phyloP scores from a whole-genome alignment of 2,113 vertebrate species.

The Eulemur rufifrons region DNA sequence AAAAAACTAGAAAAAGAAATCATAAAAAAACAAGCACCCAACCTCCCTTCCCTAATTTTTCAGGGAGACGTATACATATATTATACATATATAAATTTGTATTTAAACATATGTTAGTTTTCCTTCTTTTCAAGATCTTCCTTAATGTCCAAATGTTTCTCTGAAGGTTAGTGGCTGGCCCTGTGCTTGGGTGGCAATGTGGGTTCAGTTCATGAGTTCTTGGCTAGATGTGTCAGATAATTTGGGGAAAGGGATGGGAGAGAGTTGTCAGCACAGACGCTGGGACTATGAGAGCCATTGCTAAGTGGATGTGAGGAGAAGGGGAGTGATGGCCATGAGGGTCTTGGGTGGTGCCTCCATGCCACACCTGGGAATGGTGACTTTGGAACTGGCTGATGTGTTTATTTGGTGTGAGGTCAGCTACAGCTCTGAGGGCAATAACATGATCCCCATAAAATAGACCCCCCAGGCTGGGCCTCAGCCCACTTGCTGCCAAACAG shows the following conservation, averaged over 20 bases:
- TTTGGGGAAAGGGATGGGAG: background rate
- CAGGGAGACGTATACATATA: background rate
- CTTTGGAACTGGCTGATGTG: constrained; percentile 42
- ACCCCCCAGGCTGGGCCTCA: background rate
- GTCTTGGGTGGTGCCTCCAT: background rate
- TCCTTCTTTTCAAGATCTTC: background rate
- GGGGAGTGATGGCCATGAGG: rapidly evolving
- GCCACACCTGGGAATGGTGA: constrained; percentile 8
- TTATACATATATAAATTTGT: background rate
- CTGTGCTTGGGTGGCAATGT: background rate
- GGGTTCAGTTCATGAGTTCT: background rate
- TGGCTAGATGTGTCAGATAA: background rate
- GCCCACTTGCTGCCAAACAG: constrained; percentile 14
- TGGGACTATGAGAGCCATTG: background rate
- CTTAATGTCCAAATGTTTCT: background rate
- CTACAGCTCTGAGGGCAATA: constrained; percentile 35
- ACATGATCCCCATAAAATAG: constrained; percentile 32
- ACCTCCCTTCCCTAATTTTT: background rate
- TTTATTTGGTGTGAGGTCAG: constrained; percentile 69
- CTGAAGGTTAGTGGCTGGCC: background rate
- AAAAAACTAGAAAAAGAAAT: background rate
- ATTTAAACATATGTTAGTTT: background rate
- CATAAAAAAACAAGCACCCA: background rate
- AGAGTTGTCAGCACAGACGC: background rate
- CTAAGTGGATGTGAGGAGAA: background rate